phyloP scores from a whole-genome alignment of 2,797 vertebrate species.

The Corythornis leucogaster region DNA sequence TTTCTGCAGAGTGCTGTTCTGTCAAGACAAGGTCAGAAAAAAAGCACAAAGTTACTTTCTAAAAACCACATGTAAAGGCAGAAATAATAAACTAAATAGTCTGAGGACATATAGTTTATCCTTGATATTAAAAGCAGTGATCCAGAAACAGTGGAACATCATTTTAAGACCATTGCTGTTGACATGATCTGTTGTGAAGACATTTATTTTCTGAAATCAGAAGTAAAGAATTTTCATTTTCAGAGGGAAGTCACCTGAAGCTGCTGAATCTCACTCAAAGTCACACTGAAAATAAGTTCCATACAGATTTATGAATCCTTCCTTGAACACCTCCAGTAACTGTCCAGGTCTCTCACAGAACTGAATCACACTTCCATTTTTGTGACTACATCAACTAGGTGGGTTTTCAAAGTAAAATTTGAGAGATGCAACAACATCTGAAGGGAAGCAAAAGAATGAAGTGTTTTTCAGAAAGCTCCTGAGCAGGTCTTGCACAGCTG shows the following conservation, averaged over 20 bases:
- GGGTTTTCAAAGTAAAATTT: neutral
- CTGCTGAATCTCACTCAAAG: neutral
- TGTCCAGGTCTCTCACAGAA: neutral
- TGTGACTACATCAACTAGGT: neutral
- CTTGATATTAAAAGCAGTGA: neutral
- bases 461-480: neutral
- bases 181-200: neutral
- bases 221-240: neutral
- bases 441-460: neutral
- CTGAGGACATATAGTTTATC: neutral
- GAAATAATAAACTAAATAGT: neutral
- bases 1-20: neutral
- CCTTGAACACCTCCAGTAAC: neutral
- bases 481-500: neutral
- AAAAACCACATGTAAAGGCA: neutral
- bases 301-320: neutral
- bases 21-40: neutral
- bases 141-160: neutral
- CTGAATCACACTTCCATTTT: neutral
- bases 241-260: neutral
- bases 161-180: neutral
- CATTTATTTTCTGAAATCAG: neutral
- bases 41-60: neutral
- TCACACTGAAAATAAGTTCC: neutral
- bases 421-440: neutral